These are phyloP conservation scores for Argopecten irradians DNA, from an alignment of 1,140 invertebrate genomes.

Conservation along the genomic window DNA sequence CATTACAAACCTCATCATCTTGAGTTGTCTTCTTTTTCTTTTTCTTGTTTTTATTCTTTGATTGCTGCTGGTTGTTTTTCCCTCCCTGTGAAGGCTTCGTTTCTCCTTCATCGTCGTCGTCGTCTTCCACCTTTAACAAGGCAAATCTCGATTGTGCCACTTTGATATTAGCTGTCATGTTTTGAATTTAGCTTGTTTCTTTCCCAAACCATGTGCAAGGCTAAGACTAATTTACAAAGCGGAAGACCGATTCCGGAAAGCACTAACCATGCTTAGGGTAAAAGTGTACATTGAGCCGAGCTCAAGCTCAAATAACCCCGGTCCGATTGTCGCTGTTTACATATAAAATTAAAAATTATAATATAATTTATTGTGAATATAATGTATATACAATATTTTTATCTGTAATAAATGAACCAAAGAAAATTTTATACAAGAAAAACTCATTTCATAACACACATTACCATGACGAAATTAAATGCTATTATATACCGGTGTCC, in stretches of 20 bases:
- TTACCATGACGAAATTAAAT: too few species aligned
- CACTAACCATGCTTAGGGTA: too few species aligned
- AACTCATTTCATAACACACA: too few species aligned
- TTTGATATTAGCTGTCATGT: constrained; percentile 27
- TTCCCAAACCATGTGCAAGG: not conserved
- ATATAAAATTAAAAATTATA: too few species aligned
- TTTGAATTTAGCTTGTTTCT: not conserved
- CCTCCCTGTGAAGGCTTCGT: constrained; percentile 26
- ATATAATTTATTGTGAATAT: too few species aligned
- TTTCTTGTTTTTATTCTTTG: constrained; percentile 55
- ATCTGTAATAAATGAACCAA: too few species aligned
- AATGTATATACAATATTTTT: too few species aligned
- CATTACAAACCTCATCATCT: constrained; percentile 36
- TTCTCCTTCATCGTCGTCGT: constrained; percentile 52
- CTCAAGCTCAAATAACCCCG: too few species aligned
- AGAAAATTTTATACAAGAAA: too few species aligned
- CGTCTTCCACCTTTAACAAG: constrained; percentile 61
- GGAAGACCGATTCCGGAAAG: not conserved
- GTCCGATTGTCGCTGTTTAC: too few species aligned
- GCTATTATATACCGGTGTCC: too few species aligned
- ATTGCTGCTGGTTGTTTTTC: constrained; percentile 47
- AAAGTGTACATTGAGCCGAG: too few species aligned
- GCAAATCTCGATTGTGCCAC: constrained; percentile 58
- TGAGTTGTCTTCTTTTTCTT: constrained; percentile 56
- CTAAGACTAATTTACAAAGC: not conserved